Evolutionary conservation across 1,140 invertebrate species (phyloP).

Genomic region (Zaprionus camerounensis): DNA sequence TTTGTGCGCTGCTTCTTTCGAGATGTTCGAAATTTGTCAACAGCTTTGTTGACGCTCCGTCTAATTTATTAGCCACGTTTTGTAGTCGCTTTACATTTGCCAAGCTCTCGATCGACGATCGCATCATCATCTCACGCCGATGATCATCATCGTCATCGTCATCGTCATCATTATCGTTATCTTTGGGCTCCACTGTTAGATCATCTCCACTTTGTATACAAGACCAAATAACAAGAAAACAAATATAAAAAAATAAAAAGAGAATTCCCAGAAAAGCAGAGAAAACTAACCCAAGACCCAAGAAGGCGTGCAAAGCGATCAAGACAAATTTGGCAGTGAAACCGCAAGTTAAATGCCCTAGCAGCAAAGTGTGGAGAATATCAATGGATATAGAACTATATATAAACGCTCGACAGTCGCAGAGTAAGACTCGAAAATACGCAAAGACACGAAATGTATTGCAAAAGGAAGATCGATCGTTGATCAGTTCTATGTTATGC

Average conservation of each 20-base stretch:
- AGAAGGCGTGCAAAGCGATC: slow-evolving; percentile 17
- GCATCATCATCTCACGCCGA: slow-evolving; percentile 35
- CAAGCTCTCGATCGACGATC: slow-evolving; percentile 43
- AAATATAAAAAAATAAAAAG: neutral
- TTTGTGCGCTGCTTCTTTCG: slow-evolving; percentile 33
- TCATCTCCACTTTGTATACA: slow-evolving; percentile 47
- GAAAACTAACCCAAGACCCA: neutral
- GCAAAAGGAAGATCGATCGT: no score
- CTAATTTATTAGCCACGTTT: slow-evolving; percentile 61
- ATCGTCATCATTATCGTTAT: slow-evolving; percentile 23
- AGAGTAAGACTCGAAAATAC: no score
- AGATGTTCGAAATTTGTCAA: slow-evolving; percentile 57
- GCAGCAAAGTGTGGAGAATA: no score
- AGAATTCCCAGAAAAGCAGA: slow-evolving; percentile 23
- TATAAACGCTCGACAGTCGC: no score
- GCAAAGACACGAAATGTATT: no score
- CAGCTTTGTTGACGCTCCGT: slow-evolving; percentile 51
- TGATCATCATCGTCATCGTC: slow-evolving; percentile 23
- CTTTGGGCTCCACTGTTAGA: slow-evolving; percentile 29
- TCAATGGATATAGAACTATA: no score
- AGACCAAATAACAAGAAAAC: slow-evolving; percentile 33
- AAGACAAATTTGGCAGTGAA: neutral
- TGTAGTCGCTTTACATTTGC: slow-evolving; percentile 49
- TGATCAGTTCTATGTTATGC: no score
- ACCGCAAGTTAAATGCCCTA: slow-evolving; percentile 6